These are phyloP conservation scores for Phrynosoma platyrhinos DNA, from an alignment of 2,113 vertebrate species.

Conservation along the genomic window DNA sequence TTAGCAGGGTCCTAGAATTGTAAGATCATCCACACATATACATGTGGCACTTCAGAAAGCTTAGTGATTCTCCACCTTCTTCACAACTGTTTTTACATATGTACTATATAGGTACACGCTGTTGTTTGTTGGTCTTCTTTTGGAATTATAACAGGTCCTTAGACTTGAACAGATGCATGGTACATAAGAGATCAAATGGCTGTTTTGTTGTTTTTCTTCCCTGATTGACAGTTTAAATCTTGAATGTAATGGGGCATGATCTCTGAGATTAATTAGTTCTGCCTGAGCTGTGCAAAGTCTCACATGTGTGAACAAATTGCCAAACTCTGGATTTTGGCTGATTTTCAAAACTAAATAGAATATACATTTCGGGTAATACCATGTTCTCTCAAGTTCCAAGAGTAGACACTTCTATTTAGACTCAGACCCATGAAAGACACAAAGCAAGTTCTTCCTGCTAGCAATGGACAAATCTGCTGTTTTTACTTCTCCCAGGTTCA, in stretches of 20 bases:
- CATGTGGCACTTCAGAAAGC: neutral
- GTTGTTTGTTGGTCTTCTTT: conserved; percentile 23
- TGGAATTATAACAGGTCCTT: conserved; percentile 26
- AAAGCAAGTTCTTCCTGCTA: neutral
- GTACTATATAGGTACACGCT: neutral
- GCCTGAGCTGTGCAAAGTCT: conserved; percentile 33
- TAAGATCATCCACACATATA: neutral
- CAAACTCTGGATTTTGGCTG: conserved; percentile 33
- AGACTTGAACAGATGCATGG: conserved; percentile 30
- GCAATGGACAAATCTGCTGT: neutral
- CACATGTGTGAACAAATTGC: conserved; percentile 20
- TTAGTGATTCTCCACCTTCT: neutral
- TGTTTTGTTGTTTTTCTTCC: conserved; percentile 32
- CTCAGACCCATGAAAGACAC: neutral
- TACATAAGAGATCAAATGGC: conserved; percentile 29
- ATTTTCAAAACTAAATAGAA: conserved; percentile 29
- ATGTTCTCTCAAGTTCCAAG: neutral
- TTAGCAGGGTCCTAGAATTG: too few species aligned
- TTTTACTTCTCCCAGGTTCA: neutral
- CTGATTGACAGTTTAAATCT: conserved; percentile 35
- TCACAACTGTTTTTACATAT: neutral
- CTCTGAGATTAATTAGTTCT: conserved; percentile 38
- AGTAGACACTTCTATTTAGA: neutral
- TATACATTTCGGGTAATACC: neutral
- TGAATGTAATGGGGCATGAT: conserved; percentile 45